phyloP scores from a whole-genome alignment of 1,140 invertebrate genomes.

The Trissolcus basalis region DNA sequence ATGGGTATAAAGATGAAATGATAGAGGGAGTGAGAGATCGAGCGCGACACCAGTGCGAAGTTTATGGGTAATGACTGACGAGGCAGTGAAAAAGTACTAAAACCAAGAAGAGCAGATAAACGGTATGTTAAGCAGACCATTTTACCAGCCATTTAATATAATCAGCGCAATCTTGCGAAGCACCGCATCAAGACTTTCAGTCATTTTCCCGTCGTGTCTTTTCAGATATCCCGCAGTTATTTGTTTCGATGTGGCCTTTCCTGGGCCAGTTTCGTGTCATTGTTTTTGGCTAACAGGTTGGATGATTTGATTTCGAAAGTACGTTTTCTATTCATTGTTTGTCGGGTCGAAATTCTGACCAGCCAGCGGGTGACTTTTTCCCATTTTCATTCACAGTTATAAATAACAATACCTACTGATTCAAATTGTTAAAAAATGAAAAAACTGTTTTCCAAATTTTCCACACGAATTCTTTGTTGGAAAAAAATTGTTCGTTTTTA shows the following conservation, averaged over 20 bases:
- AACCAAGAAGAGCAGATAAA: constrained; percentile 75
- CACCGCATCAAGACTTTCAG: constrained; percentile 54
- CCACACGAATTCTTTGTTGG: no score
- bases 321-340: no score
- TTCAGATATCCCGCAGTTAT: not conserved
- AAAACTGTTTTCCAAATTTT: no score
- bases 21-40: constrained; percentile 22
- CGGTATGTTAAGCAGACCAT: constrained; percentile 76
- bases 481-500: no score
- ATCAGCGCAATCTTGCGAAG: constrained; percentile 70
- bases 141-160: constrained; percentile 76
- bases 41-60: constrained; percentile 58
- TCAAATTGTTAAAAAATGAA: no score
- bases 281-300: no score
- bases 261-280: not conserved
- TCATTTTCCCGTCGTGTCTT: constrained; percentile 17
- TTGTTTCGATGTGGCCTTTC: not conserved
- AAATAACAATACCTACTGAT: no score
- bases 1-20: constrained; percentile 1
- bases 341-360: no score
- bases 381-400: no score
- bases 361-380: no score
- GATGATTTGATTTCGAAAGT: no score
- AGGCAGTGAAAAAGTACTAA: constrained; percentile 77
- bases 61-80: constrained; percentile 76